Percentiles rank a stretch among this genome's conserved stretches.
These are phyloP conservation scores for Puma concolor DNA, from an alignment of 2,113 vertebrate species.

Conservation along the genomic window DNA sequence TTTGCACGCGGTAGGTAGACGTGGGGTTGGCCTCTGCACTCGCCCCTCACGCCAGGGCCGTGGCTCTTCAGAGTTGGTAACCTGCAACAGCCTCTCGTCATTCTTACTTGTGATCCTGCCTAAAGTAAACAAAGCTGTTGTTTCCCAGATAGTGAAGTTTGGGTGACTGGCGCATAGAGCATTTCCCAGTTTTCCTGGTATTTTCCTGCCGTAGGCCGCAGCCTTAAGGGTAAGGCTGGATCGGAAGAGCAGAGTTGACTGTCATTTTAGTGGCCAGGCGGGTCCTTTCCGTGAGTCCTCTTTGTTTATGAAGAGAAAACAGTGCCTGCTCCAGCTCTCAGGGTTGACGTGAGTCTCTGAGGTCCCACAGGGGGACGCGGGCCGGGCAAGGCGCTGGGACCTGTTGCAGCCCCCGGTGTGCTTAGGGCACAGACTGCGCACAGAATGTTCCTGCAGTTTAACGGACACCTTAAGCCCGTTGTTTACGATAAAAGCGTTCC, in stretches of 20 bases:
- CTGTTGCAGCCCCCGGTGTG: background rate
- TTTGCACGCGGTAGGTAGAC: background rate
- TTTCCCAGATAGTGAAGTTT: constrained; percentile 56
- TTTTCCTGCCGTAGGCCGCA: background rate
- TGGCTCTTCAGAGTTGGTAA: background rate
- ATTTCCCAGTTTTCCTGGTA: constrained; percentile 80
- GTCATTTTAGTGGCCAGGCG: background rate
- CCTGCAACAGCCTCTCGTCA: background rate
- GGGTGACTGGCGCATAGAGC: constrained; percentile 67
- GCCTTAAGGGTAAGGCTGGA: background rate
- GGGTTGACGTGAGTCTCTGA: background rate
- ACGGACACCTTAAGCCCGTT: background rate
- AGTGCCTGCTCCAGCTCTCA: background rate
- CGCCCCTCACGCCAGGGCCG: background rate
- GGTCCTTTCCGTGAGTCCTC: constrained; percentile 72
- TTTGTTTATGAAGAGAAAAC: constrained; percentile 71
- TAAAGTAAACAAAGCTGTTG: background rate
- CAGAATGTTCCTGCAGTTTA: constrained; percentile 42
- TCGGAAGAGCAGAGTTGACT: background rate
- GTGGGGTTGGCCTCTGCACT: background rate
- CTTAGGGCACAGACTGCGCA: background rate
- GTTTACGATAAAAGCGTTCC: too few relatives aligned
- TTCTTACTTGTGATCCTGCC: background rate
- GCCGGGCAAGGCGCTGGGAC: background rate
- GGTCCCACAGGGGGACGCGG: background rate